phyloP scores from a whole-genome alignment of 2,888 invertebrate species.

The Heterodera filipjevi region DNA sequence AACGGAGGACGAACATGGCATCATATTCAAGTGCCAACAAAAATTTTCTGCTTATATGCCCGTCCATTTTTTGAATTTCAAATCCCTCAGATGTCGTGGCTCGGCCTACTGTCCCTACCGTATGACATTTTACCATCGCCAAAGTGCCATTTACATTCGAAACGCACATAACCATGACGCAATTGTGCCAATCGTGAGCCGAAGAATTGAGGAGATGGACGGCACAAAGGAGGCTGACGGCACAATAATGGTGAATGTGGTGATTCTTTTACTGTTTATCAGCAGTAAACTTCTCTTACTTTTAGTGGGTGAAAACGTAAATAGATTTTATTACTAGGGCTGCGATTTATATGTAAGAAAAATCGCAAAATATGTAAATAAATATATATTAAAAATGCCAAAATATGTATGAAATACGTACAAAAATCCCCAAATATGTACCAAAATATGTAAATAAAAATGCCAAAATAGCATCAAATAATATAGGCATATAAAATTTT shows the following conservation, averaged over 20 bases:
- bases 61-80: neutral
- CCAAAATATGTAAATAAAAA: too few species aligned
- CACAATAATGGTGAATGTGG: neutral
- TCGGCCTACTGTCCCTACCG: neutral
- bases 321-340: too few species aligned
- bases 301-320: too few species aligned
- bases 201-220: neutral
- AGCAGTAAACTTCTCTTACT: too few species aligned
- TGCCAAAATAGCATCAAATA: too few species aligned
- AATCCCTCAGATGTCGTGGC: slow-evolving; percentile 1
- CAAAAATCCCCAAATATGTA: too few species aligned
- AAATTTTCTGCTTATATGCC: neutral
- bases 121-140: neutral
- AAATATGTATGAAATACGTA: too few species aligned
- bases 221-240: neutral
- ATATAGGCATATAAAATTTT: too few species aligned
- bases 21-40: neutral
- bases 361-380: too few species aligned
- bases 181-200: neutral
- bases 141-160: slow-evolving; percentile 10
- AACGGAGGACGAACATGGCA: neutral
- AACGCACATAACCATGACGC: neutral
- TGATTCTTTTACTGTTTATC: too few species aligned
- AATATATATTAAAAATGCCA: too few species aligned
- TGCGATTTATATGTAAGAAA: too few species aligned